phyloP scores from a whole-genome alignment of 2,113 vertebrate species.

The Ceyx melanurus region DNA sequence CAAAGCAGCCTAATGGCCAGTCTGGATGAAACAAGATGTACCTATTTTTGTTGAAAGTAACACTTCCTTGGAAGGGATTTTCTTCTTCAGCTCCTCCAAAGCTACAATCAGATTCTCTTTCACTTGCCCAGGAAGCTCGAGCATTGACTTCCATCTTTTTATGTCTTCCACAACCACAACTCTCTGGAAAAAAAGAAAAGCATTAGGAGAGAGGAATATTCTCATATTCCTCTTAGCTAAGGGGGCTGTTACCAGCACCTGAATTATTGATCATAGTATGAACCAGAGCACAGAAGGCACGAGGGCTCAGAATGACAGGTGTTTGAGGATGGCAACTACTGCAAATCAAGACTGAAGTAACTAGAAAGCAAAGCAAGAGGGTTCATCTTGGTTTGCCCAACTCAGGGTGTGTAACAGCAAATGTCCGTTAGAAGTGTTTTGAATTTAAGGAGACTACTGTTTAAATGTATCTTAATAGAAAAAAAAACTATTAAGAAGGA shows the following conservation, averaged over 20 bases:
- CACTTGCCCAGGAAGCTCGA: constrained; percentile 87
- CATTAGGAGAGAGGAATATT: constrained; percentile 61
- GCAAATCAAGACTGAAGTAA: constrained; percentile 36
- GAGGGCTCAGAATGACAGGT: constrained; percentile 42
- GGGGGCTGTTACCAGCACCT: constrained; percentile 54
- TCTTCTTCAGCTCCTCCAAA: constrained; percentile 89
- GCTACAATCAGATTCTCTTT: constrained; percentile 86
- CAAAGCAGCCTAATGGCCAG: neutral
- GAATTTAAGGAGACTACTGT: neutral
- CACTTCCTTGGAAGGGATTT: constrained; percentile 92
- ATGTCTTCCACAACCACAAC: constrained; percentile 97
- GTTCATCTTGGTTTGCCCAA: constrained; percentile 26
- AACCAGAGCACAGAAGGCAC: constrained; percentile 10
- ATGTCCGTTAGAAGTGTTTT: neutral
- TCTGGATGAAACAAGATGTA: constrained; percentile 46
- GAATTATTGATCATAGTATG: constrained; percentile 71
- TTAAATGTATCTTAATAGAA: neutral
- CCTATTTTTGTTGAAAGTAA: constrained; percentile 92
- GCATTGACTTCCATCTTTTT: constrained; percentile 86
- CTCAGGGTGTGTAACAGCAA: neutral
- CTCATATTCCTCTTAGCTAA: constrained; percentile 64
- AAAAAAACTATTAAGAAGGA: neutral
- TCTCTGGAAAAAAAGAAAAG: constrained; percentile 81
- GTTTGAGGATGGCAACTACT: constrained; percentile 50
- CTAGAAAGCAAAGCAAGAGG: constrained; percentile 51